A percentile compares a stretch with the other conserved stretches of the same genome.
phyloP scores from a whole-genome alignment of 2,797 vertebrate species.

The Alauda arvensis region DNA sequence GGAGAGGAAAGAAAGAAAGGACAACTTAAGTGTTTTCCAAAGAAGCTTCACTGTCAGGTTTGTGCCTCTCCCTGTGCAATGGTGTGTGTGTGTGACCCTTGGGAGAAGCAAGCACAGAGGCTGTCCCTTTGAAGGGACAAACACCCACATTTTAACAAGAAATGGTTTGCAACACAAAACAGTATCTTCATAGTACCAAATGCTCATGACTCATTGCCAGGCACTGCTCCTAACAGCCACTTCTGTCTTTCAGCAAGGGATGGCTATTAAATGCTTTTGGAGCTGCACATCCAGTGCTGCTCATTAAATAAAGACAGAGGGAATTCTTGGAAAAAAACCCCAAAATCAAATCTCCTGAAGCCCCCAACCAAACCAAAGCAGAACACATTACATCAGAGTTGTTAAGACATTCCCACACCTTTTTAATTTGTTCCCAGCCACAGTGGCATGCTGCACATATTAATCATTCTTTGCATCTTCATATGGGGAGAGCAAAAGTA shows the following conservation, averaged over 20 bases:
- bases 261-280: neutral
- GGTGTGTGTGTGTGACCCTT: neutral
- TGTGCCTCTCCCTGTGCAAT: neutral
- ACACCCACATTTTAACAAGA: neutral
- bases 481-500: neutral
- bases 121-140: neutral
- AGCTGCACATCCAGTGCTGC: neutral
- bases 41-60: neutral
- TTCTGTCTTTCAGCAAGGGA: neutral
- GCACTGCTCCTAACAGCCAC: neutral
- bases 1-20: neutral
- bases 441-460: neutral
- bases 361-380: neutral
- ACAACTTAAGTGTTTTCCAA: neutral
- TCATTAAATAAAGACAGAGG: neutral
- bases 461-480: neutral
- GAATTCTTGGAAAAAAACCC: neutral
- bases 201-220: neutral
- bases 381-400: neutral
- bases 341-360: neutral
- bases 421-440: neutral
- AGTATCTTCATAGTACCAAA: neutral
- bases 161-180: constrained; percentile 8
- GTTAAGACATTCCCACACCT: neutral
- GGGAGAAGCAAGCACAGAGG: neutral